These are phyloP conservation scores for Saturnia pavonia DNA, from an alignment of 2,888 invertebrate species.

Conservation along the genomic window DNA sequence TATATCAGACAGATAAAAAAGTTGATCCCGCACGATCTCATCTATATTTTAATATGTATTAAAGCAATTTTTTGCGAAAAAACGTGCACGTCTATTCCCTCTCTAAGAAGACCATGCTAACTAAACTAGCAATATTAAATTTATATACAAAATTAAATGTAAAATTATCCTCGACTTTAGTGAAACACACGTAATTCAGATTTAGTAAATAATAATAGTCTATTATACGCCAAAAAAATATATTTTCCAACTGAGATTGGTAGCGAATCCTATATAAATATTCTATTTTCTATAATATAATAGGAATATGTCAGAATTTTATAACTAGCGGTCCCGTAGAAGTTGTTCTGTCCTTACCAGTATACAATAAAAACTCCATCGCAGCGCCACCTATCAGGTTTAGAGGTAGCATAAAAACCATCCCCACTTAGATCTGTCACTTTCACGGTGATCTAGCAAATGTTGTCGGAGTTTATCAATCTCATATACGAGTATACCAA, in stretches of 20 bases:
- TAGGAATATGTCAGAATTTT: no score
- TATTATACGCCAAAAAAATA: background rate
- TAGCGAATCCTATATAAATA: no score
- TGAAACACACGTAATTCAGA: background rate
- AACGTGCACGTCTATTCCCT: background rate
- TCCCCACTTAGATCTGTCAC: no score
- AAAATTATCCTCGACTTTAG: background rate
- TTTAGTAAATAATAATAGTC: background rate
- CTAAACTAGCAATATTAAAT: background rate
- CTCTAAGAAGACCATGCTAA: background rate
- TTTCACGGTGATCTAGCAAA: no score
- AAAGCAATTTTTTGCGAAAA: background rate
- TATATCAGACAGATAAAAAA: slow-evolving; percentile 1
- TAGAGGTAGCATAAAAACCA: no score
- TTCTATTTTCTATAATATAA: no score
- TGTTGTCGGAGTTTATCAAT: no score
- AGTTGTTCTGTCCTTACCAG: no score
- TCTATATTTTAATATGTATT: background rate
- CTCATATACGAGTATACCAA: no score
- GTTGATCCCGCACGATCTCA: background rate
- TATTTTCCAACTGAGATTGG: background rate
- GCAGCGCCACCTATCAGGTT: no score
- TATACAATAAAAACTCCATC: no score
- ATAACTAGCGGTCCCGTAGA: no score
- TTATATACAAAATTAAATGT: background rate